Evolutionary conservation across 1,140 invertebrate genomes (phyloP), one percentile per base, ranked within the genome.

Genomic region (Drosophila repletoides): DNA sequence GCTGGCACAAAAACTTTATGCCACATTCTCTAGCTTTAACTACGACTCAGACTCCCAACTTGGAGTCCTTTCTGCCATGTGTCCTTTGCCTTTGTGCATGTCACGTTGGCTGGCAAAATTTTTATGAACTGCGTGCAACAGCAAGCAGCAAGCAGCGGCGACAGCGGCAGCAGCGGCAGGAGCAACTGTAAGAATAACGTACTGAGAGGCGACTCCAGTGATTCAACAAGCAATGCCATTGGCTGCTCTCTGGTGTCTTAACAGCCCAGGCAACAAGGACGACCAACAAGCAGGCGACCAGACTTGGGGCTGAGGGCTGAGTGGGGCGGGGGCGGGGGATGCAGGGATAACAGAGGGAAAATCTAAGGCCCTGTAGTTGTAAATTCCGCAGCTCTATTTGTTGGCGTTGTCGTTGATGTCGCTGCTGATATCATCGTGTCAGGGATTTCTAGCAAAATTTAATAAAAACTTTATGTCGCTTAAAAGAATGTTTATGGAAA

Each of bases 401-500:
- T 86, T 68, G 73, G 45, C 64, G 41, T 55, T 46, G 75, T 71
- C 33, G 63, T 49, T 53, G 61, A 51, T 52, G 67, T 59, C 63
- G 67, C 38, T 66, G 52, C 58, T 65, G 60, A 69, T 71, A 66
- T 65, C 68, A 48, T 71, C 68, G 64, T 67, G 68, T 71, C 68
- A 51, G 53, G 68, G 68, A 71, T 73, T 87, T 86, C 81, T 80
- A 87, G 80, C 75, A 88, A 88, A 88, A 88, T 88, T 88, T 88
- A 88, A 88, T 88, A 88, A 86, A 87, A 88, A 88, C 84, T 88
- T 88, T 88, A 88, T 88, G 84, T 88, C 75, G 79, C 79, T 88
- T 88, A 88, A 88, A 88, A 88, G 84, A 88, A 88, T 88, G 84
- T 88, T 88, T 88, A 88, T 88, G 86, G 84, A 88, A 88, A 88